These are phyloP conservation scores for Ascaphus truei DNA, from an alignment of 2,113 vertebrate genomes.

Conservation along the genomic window DNA sequence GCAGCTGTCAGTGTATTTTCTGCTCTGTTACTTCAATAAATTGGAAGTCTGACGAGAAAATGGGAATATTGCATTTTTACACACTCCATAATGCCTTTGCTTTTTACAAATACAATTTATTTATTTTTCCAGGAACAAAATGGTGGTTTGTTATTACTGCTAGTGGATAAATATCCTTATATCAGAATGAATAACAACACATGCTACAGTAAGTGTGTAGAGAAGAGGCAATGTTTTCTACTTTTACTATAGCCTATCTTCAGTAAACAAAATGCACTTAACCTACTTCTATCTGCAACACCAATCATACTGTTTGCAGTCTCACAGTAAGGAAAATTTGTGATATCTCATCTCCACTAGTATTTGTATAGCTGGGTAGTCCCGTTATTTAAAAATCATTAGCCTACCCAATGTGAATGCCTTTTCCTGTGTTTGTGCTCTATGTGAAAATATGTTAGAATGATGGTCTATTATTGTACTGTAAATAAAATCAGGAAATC, in stretches of 20 bases:
- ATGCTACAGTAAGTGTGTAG: slow-evolving; percentile 74
- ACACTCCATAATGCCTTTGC: slow-evolving; percentile 76
- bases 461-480: too few relatives aligned
- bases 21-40: slow-evolving; percentile 99
- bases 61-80: slow-evolving; percentile 86
- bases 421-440: too few relatives aligned
- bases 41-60: slow-evolving; percentile 92
- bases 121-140: slow-evolving; percentile 74
- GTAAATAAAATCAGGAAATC: too few relatives aligned
- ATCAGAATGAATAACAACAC: slow-evolving; percentile 76
- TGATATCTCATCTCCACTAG: slow-evolving; percentile 47
- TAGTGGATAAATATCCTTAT: slow-evolving; percentile 82
- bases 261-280: slow-evolving; percentile 78
- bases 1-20: slow-evolving; percentile 99
- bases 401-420: too few relatives aligned
- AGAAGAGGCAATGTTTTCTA: slow-evolving; percentile 72
- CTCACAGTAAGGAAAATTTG: not conserved
- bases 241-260: slow-evolving; percentile 69
- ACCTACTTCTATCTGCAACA: slow-evolving; percentile 66
- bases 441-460: too few relatives aligned
- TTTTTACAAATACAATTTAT: slow-evolving; percentile 91
- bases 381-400: slow-evolving; percentile 34
- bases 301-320: not conserved
- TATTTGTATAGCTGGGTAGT: slow-evolving; percentile 41
- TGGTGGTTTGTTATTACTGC: slow-evolving; percentile 79